Base-by-base conservation (phyloP, 2,888 invertebrate species). In the Hyalella azteca region DNA sequence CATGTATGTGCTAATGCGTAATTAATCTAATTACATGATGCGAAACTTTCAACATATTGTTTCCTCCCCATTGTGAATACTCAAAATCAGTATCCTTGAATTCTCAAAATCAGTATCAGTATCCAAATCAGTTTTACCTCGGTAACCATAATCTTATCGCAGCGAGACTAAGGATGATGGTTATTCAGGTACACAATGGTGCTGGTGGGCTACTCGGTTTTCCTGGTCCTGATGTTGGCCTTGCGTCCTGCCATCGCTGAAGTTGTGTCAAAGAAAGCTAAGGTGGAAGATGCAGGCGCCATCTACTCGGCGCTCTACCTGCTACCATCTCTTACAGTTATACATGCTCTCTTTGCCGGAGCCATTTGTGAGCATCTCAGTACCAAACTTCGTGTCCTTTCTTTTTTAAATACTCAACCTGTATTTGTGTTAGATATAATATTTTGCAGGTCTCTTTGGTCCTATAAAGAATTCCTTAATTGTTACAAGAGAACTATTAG, bases 301-400 rank as follows among this genome's bases (percentile, higher is more conserved):
- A 93, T 97, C 82, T 98, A 97, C 88, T 94, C 95, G 77, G 97
- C 97, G 0, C 91, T 98, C 84, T 98, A 98, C 88, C 97, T 97
- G 87, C 93, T 96, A 85, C 98, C 98, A 0, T 91, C 95, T 85
- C 89, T 98, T 29, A 93, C 94, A 1, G 90, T 97, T 0, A 88
- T 94, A 45, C 97, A 98, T 87, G 95, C 97, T 2, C 90, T 96
- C 29, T 93, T 95, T 81, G 96, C 95, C 81, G 98, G 98, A 75
- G 89, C 98, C 77, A 92, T 98, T 86, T 97, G 97, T 89, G 86
- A 88, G 86, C 85, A 3, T 2, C 19, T 45, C 45, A 15, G 7
- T 50, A 22, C 29, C 73, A 13, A 73, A 7, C 39, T 36, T 15
- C 39, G 4, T 9, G 5, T 13, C 59, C 7, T 7, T 59, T 59